Percentiles rank a stretch among this genome's conserved stretches.
phyloP scores from a whole-genome alignment of 2,797 vertebrate species.

The Dipus sagitta region DNA sequence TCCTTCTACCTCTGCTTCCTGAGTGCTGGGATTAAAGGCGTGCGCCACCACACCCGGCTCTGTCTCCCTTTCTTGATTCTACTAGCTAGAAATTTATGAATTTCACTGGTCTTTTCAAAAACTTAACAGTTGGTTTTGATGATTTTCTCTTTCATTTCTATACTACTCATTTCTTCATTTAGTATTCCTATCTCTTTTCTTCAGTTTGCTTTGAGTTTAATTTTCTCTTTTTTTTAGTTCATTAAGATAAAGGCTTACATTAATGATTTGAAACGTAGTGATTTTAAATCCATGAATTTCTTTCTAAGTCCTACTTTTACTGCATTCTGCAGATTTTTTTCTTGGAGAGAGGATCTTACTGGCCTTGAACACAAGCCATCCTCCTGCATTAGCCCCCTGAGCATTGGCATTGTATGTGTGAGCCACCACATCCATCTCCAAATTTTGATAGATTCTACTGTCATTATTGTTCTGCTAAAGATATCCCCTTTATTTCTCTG shows the following conservation, averaged over 20 bases:
- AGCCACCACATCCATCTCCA: not conserved
- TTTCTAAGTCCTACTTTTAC: not conserved
- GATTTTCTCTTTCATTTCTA: constrained; percentile 64
- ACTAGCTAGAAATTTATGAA: constrained; percentile 13
- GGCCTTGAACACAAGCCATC: not conserved
- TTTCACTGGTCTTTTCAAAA: constrained; percentile 39
- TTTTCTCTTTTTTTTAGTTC: constrained; percentile 61
- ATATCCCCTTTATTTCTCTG: not conserved
- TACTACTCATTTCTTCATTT: constrained; percentile 30
- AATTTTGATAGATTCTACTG: constrained; percentile 33
- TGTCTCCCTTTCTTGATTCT: constrained; percentile 29
- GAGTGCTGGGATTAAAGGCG: too few relatives aligned
- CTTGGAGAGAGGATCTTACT: not conserved
- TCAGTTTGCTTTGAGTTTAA: constrained; percentile 42
- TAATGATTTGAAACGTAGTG: constrained; percentile 31
- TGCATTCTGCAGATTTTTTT: not conserved
- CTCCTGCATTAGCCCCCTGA: not conserved
- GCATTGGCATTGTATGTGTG: not conserved
- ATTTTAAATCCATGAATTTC: not conserved
- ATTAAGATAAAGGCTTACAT: constrained; percentile 28
- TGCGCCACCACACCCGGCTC: too few relatives aligned
- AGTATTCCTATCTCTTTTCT: not conserved
- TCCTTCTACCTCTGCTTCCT: too few relatives aligned
- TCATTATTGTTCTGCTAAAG: constrained; percentile 48
- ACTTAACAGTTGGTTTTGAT: constrained; percentile 6